These are phyloP conservation scores for Tragelaphus oryx DNA, from an alignment of 2,797 vertebrate genomes.

Conservation along the genomic window DNA sequence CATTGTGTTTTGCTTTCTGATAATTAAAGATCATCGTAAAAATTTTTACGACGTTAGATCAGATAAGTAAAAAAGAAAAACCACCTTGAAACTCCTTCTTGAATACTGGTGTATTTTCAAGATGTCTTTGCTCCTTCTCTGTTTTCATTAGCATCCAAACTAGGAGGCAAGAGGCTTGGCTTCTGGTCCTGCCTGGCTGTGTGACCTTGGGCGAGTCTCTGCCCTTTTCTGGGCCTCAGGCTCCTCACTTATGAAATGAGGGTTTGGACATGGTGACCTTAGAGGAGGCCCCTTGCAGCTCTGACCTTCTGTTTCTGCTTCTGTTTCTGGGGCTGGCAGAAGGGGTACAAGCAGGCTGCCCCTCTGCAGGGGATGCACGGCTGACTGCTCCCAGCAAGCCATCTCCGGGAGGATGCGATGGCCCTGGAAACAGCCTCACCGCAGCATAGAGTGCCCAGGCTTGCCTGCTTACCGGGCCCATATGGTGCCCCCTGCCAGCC, in stretches of 20 bases:
- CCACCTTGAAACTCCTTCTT: background rate
- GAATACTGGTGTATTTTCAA: background rate
- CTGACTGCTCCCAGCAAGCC: conserved; percentile 68
- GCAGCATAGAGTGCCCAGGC: background rate
- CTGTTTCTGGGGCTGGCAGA: conserved; percentile 60
- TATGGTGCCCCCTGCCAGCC: conserved; percentile 51
- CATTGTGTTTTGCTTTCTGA: background rate
- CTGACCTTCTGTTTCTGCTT: conserved; percentile 67
- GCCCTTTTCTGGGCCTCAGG: conserved; percentile 19
- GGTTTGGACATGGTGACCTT: background rate
- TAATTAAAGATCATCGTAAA: conserved; percentile 2
- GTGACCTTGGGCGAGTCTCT: conserved; percentile 60
- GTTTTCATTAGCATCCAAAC: background rate
- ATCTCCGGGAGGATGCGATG: conserved; percentile 16
- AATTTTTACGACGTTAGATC: background rate
- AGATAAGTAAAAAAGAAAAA: background rate
- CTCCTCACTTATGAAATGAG: conserved; percentile 42
- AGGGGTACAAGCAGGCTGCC: conserved; percentile 56
- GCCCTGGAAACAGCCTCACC: background rate
- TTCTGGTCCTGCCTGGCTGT: background rate
- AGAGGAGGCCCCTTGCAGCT: conserved; percentile 2
- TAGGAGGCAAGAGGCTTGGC: background rate
- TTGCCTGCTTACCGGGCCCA: conserved; percentile 1
- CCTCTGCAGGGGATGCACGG: conserved; percentile 38
- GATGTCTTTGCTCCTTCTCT: background rate